Percentiles rank a stretch among this genome's conserved stretches.
Conservation (phyloP, 1,140 invertebrate genomes). For the Brachionus calyciflorus region DNA sequence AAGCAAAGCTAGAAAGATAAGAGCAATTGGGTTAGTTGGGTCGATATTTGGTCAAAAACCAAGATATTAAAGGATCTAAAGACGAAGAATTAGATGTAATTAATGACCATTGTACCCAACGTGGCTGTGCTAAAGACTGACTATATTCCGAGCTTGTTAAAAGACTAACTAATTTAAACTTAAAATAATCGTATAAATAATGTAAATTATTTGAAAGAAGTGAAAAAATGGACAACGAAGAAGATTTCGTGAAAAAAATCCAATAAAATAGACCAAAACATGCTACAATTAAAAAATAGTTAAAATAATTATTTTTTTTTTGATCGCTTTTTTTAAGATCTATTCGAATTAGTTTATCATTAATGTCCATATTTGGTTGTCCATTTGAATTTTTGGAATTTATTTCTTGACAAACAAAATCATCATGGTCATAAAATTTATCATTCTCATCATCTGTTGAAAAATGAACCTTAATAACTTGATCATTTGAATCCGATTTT, state of each 20-base stretch:
- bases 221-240: neutral
- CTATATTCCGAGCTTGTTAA: neutral
- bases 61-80: slow-evolving; percentile 14
- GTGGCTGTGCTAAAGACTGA: neutral
- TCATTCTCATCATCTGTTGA: neutral
- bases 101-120: slow-evolving; percentile 7
- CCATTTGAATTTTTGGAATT: neutral
- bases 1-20: too few relatives aligned
- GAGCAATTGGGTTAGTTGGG: too few relatives aligned
- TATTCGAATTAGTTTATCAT: too few relatives aligned
- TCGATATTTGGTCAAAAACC: slow-evolving; percentile 33
- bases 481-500: neutral
- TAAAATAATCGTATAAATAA: neutral
- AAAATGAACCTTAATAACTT: neutral
- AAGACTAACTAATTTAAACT: neutral
- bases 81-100: neutral
- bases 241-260: neutral
- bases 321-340: neutral
- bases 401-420: slow-evolving; percentile 2
- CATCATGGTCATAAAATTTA: slow-evolving; percentile 25
- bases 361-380: neutral
- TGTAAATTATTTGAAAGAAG: neutral
- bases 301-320: neutral
- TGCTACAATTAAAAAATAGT: neutral
- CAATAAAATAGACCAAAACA: slow-evolving; percentile 37